Base-by-base conservation (phyloP, 2,113 vertebrate species). In the Pangasianodon gigas region DNA sequence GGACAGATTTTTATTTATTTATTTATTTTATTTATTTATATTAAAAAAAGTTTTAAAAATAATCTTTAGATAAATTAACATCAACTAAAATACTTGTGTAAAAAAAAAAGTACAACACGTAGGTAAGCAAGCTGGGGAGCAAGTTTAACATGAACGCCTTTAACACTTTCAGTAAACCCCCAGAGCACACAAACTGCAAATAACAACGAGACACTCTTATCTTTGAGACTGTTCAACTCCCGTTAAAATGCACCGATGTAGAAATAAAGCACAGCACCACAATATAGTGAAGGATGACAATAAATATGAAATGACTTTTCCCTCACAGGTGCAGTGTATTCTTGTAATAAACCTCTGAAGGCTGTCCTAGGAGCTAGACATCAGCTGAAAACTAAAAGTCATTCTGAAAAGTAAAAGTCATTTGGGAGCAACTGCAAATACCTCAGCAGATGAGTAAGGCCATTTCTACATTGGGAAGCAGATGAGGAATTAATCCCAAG, bases 341-440 rank as follows among this genome's bases (percentile, higher is more conserved):
- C 62, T 51, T 88, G 9, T 54, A 71, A 41, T n/a, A 67, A 67
- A 37, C 54, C 21, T 80, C 56, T 65, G 48, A 58, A 51, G 48
- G 79, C 81, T 21, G 48, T 56, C 48, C 58, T 67, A 65, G 29
- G 37, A 46, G 71, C 52, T 41, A 46, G 46, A 13, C 56, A 60
- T 62, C 46, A 75, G 51, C 85, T 56, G 37, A 82, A 82, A 51
- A 62, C n/a, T 37, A 77, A 74, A 74, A 77, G 74, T 75, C 26
- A 26, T 56, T 18, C 52, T 44, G 32, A 58, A 62, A 77, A 62
- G 14, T 32, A 67, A 65, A 82, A 41, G 87, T 41, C 58, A 56
- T 82, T 71, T 52, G 32, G 48, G 62, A 71, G 62, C 32, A 26
- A 83, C 7, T 71, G 10, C 52, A 54, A 26, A 71, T 71, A 79